Percentiles rank a stretch among this genome's conserved stretches.
Evolutionary conservation across 2,888 invertebrate genomes (phyloP).

Genomic region (Saturnia pavonia): DNA sequence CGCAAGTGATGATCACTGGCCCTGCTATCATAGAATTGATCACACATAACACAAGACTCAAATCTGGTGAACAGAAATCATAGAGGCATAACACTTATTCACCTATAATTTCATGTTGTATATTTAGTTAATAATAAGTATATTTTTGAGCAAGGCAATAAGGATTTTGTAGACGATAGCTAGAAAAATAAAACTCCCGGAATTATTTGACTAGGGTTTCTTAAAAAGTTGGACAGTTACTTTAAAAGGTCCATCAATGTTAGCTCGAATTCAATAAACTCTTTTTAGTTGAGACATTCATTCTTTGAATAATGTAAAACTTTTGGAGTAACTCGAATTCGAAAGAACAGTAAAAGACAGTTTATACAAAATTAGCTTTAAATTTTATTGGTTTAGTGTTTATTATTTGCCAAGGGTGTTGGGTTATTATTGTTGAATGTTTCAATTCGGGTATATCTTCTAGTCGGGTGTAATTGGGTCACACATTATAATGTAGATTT

Average conservation of each 20-base stretch:
- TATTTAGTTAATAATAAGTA: background rate
- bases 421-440: no score
- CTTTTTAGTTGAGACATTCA: conserved; percentile 2
- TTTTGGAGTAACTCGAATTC: background rate
- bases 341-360: background rate
- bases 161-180: background rate
- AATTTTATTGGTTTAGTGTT: background rate
- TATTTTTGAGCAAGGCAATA: background rate
- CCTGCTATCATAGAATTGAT: no score
- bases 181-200: background rate
- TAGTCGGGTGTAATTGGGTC: no score
- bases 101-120: background rate
- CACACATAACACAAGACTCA: no score
- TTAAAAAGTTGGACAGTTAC: background rate
- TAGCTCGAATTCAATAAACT: conserved; percentile 14
- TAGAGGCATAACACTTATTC: no score
- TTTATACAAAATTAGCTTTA: background rate
- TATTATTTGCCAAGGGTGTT: background rate
- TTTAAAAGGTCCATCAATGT: conserved; percentile 8
- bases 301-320: conserved; percentile 17
- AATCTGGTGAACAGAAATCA: no score
- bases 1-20: no score
- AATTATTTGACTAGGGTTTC: background rate
- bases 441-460: background rate
- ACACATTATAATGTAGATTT: no score